phyloP scores from a whole-genome alignment of 2,113 vertebrate genomes.

The Symphodus melops region DNA sequence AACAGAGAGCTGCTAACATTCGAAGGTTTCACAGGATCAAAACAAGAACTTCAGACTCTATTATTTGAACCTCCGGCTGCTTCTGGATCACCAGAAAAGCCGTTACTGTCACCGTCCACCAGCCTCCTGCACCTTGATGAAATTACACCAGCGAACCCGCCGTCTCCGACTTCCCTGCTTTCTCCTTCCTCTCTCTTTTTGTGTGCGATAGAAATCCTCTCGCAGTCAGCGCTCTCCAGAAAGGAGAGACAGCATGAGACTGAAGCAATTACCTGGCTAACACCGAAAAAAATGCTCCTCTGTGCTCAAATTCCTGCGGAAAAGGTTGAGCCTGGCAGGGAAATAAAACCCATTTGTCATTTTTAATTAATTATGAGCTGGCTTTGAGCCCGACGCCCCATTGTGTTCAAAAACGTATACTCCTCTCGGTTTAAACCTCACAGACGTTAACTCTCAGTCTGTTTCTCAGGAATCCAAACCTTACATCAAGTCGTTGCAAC shows the following conservation, averaged over 20 bases:
- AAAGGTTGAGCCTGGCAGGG: constrained; percentile 58
- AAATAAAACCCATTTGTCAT: constrained; percentile 72
- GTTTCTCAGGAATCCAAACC: constrained; percentile 19
- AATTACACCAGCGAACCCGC: constrained; percentile 16
- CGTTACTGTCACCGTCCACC: constrained; percentile 20
- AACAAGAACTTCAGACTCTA: not conserved
- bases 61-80: constrained; percentile 26
- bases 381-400: not conserved
- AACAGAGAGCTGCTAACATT: not conserved
- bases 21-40: constrained; percentile 18
- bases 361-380: constrained; percentile 73
- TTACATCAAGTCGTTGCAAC: constrained; percentile 34
- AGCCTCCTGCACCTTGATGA: constrained; percentile 20
- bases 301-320: constrained; percentile 64
- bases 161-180: not conserved
- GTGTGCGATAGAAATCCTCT: constrained; percentile 21
- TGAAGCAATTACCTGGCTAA: constrained; percentile 71
- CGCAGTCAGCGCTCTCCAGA: constrained; percentile 23
- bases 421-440: constrained; percentile 14
- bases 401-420: constrained; percentile 22
- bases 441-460: constrained; percentile 22
- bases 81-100: constrained; percentile 37
- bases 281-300: constrained; percentile 63
- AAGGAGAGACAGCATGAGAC: constrained; percentile 51
- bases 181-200: not conserved